These are phyloP conservation scores for Progne subis DNA, from an alignment of 2,113 vertebrate genomes.

Conservation along the genomic window DNA sequence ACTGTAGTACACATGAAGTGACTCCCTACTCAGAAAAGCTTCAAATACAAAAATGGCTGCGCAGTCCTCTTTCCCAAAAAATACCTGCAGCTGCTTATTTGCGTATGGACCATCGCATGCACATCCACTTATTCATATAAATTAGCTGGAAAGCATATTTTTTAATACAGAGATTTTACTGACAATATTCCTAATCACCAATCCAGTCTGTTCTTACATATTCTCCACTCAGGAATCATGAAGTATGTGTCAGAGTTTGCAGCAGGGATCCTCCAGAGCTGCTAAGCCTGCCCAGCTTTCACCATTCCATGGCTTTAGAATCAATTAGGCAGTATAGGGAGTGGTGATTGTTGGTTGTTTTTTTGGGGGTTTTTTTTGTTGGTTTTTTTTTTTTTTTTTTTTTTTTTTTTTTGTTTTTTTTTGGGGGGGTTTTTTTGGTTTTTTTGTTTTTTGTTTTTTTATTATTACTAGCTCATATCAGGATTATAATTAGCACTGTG, in stretches of 20 bases:
- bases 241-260: slow-evolving; percentile 23
- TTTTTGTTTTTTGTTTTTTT: too few species aligned
- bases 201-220: neutral
- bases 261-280: neutral
- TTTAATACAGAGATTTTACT: neutral
- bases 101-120: neutral
- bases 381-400: too few species aligned
- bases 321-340: slow-evolving; percentile 29
- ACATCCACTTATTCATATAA: neutral
- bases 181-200: neutral
- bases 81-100: neutral
- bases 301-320: slow-evolving; percentile 3
- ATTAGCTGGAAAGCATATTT: neutral
- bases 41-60: neutral
- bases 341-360: neutral
- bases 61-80: neutral
- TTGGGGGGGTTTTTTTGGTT: too few species aligned
- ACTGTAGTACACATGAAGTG: neutral
- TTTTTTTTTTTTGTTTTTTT: too few species aligned
- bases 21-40: neutral
- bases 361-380: too few species aligned
- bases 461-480: slow-evolving; percentile 42
- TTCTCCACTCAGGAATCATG: neutral
- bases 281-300: neutral
- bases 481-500: slow-evolving; percentile 67